Percentiles rank a stretch among this genome's conserved stretches.
phyloP scores from a whole-genome alignment of 2,797 vertebrate species.

The Mastacembelus armatus region DNA sequence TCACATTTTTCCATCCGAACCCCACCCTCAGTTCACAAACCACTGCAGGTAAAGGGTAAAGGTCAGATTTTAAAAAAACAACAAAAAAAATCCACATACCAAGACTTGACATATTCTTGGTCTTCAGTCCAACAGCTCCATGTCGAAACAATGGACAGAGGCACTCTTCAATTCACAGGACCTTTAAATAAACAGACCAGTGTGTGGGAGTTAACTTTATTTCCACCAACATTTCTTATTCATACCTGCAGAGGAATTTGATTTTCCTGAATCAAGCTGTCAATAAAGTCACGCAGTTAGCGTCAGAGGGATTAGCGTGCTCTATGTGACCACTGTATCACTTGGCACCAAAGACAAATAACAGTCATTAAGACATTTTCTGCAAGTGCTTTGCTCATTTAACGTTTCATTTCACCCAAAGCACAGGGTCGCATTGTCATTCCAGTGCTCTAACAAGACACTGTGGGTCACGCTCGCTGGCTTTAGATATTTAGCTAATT shows the following conservation, averaged over 20 bases:
- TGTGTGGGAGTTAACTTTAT: not conserved
- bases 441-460: slow-evolving; percentile 15
- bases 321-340: slow-evolving; percentile 15
- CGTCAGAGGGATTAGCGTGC: slow-evolving; percentile 19
- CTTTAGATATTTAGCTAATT: slow-evolving; percentile 31
- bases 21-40: too few species aligned
- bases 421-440: slow-evolving; percentile 39
- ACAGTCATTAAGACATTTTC: slow-evolving; percentile 56
- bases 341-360: slow-evolving; percentile 49
- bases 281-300: slow-evolving; percentile 11
- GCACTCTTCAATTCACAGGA: not conserved
- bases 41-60: too few species aligned
- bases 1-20: too few species aligned
- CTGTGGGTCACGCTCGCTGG: slow-evolving; percentile 27
- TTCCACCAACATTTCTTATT: not conserved
- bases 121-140: not conserved
- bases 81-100: too few species aligned
- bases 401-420: slow-evolving; percentile 53
- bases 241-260: too few species aligned
- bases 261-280: too few species aligned
- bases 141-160: not conserved
- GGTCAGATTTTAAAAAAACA: too few species aligned
- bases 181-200: too few species aligned
- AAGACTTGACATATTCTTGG: too few species aligned
- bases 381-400: slow-evolving; percentile 57